Conservation (phyloP, 2,797 vertebrate genomes). For the Hippoglossus hippoglossus region DNA sequence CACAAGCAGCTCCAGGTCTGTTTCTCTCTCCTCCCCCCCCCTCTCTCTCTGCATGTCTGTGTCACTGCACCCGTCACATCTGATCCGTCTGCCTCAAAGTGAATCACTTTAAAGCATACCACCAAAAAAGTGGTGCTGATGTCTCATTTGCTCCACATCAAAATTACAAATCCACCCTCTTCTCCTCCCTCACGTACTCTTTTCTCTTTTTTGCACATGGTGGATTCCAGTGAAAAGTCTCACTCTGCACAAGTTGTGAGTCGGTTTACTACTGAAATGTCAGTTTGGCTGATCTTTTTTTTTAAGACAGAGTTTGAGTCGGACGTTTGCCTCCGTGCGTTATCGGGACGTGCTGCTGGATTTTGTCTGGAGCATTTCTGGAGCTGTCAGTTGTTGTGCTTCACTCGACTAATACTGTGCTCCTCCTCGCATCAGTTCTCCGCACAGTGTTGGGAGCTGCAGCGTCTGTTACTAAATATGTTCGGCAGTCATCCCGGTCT, state of each 20-base stretch:
- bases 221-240: slow-evolving; percentile 13
- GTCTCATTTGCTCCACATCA: slow-evolving; percentile 60
- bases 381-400: slow-evolving; percentile 48
- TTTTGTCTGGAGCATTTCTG: slow-evolving; percentile 36
- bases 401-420: slow-evolving; percentile 34
- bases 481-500: slow-evolving; percentile 24
- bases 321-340: slow-evolving; percentile 17
- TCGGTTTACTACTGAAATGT: slow-evolving; percentile 14
- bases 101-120: slow-evolving; percentile 64
- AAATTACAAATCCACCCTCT: slow-evolving; percentile 26
- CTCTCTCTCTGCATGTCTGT: slow-evolving; percentile 42
- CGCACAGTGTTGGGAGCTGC: slow-evolving; percentile 21
- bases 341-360: slow-evolving; percentile 18
- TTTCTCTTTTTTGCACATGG: slow-evolving; percentile 17
- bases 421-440: slow-evolving; percentile 28
- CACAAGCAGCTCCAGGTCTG: slow-evolving; percentile 75
- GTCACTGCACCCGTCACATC: slow-evolving; percentile 75
- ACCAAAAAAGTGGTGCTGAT: slow-evolving; percentile 34
- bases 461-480: slow-evolving; percentile 41
- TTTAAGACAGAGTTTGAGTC: slow-evolving; percentile 8
- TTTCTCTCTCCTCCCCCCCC: slow-evolving; percentile 13
- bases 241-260: background rate
- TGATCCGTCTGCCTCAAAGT: slow-evolving; percentile 67
- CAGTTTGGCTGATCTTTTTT: slow-evolving; percentile 29
- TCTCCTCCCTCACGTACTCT: background rate